Base-by-base conservation (phyloP, 2,797 vertebrate species). In the Tauraco hartlaubi region DNA sequence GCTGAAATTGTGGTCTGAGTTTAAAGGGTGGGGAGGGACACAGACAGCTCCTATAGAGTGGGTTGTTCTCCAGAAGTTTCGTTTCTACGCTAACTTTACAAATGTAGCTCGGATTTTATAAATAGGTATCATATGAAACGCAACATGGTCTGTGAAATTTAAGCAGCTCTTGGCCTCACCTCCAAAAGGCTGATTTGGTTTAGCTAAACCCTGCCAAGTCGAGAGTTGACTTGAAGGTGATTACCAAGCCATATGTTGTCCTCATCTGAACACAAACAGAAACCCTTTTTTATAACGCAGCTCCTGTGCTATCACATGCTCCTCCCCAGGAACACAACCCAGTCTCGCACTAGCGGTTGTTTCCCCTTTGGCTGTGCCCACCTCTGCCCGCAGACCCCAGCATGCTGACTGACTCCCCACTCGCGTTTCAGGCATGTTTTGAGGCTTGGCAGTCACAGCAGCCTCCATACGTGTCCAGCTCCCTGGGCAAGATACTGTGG, bases 91-190 rank as follows among this genome's bases (percentile, higher is more conserved):
- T 80, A 68, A 74, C 80, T 96, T 92, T 54, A 81, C 76, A 88
- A 92, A 72, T 7, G 46, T 84, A 88, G 59, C 59, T 93, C 43
- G 41, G 59, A 51, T 94, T 94, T 91, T 94, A 94, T 92, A 96
- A 95, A 96, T 92, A 96, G 94, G 33, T 84, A 63, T 75, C 58
- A 23, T 51, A 71, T 54, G 64, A 92, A 93, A 81, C 33, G 46
- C 92, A 94, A 25, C 95, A 81, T 75, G 71, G 82, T 44, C 67
- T 96, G 90, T 92, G 92, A 94, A 96, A 96, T 84, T 75, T 71
- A 91, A 94, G 79, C 91, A 96, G 87, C 58, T 94, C 79, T 94
- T 90, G 91, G 88, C 54, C 77, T 90, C 92, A 94, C 76, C 91
- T 92, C 73, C 33, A 9, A 63, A 83, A 90, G 74, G 76, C 41